Evolutionary conservation across 1,140 invertebrate genomes (phyloP), one percentile per base, ranked within the genome.

Genomic region (Drosophila ironensis): DNA sequence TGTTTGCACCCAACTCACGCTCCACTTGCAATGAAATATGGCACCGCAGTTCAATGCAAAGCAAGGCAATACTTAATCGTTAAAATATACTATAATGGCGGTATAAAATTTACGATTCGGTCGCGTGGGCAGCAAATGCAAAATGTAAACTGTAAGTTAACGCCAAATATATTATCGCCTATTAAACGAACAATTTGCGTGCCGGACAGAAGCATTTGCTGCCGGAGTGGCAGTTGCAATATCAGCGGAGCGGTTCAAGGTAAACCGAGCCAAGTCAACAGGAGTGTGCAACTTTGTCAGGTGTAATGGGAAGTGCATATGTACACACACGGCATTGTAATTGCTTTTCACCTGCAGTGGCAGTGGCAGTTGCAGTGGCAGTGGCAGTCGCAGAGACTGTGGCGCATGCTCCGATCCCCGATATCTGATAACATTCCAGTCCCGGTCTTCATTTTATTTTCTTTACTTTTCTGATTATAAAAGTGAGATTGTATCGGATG

Each of bases 391-490:
- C 74, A 12, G 4, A 12, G 11, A 12, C 28, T 12, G 28, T 33
- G 11, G 70, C 48, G 25, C 71, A 75, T 56, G 72, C 72, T 47
- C 61, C 38, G 78, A 81, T 81, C 54, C 24, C 30, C 20, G 37
- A 37, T 37, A 35, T 57, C 33, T 54, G 77, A 81, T 81, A 84
- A 84, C 56, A 81, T 81, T 84, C 77, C 78, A 60, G 76, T 59
- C 67, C 25, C 24, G 42, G 19, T 35, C 7, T 17, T 2, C 35
- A 67, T 38, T 72, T 71, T 61, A 41, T 68, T 69, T 52, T 81
- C 78, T 82, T 84, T 84, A 77, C 73, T 66, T 57, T 77, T 59
- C 73, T 82, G 77, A 77, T 84, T 82, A n/a, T n/a, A 69, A 84
- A 72, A 68, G 56, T 20, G 9, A 12, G 78, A 72, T 59, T 45